Evolutionary conservation across 2,797 vertebrate species (phyloP), one percentile per base, ranked within the genome.

Genomic region (Aeoliscus strigatus): DNA sequence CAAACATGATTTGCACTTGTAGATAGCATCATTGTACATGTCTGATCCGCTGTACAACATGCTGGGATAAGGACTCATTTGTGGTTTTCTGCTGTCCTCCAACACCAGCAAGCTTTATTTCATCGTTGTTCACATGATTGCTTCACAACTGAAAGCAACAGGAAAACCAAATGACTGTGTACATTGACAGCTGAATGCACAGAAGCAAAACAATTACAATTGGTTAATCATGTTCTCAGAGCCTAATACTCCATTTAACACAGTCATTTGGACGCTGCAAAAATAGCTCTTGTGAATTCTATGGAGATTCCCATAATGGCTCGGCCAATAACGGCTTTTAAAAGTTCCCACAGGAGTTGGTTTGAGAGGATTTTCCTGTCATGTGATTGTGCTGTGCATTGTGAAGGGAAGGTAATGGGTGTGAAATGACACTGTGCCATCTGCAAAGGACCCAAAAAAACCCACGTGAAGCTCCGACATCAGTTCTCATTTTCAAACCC

Each of bases 221-320:
- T 69, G 72, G 64, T 80, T 81, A 75, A 80, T 81, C 66, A 80
- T 82, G 70, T 78, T 78, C 70, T 70, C 77, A 27, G 50, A 68
- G 70, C 45, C 70, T 75, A 71, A 82, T 83, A 79, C 68, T 80
- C 67, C 62, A 73, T 82, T 87, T 82, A 80, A 81, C 72, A 57
- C 53, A 53, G 68, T 67, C 27, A 81, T 81, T 79, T 77, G 50
- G 73, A 75, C 32, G 60, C 61, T 70, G 71, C 75, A 49, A 73
- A 71, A 74, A 82, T 71, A 70, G 77, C 68, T 81, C 70, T 78
- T 54, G 46, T 63, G 64, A 75, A 73, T 61, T 76, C 70, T 77
- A 68, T 45, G 54, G 64, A 78, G 78, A 76, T 80, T 82, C 76
- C 67, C 66, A 61, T 70, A 78, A 84, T 76, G 65, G 71, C 70